Evolutionary conservation across 2,797 vertebrate species (phyloP), one percentile per base, ranked within the genome.

Genomic region (Dryobates pubescens): DNA sequence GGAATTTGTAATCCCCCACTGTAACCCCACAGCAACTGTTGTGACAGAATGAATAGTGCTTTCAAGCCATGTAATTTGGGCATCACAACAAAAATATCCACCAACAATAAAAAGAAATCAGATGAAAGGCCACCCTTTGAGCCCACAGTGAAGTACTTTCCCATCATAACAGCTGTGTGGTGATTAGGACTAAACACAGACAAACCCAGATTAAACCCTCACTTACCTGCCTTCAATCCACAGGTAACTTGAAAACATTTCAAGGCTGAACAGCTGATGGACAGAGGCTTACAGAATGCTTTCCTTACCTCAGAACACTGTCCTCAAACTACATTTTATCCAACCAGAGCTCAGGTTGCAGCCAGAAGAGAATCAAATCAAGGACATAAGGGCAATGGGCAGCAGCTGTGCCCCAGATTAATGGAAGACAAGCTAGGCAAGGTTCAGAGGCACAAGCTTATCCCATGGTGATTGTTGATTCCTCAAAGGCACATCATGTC

Each of bases 1-100:
- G 57, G 84, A 82, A 47, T 93, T 94, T 92, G n/a, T 83, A 83
- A 86, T 92, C 51, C 77, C 10, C 15, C 89, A 41, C 72, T 45
- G 29, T 86, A 96, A 92, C 18, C 20, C 24, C n/a, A 27, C 51
- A 63, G n/a, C 86, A 58, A 93, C 61, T 78, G 17, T 62, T 89
- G 88, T 82, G 51, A 88, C 17, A 69, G 59, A 91, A 87, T 19
- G 19, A 83, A 79, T 43, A 34, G 17, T 32, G 18, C 75, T 93
- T 86, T 79, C 36, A 67, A 77, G 38, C 27, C 62, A 30, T 36
- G 27, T n/a, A 54, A 65, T 91, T 72, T 27, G 82, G 53, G 54
- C 18, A 74, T 54, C 14, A 56, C 73, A 62, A 6, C 38, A 86
- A 58, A 88, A 82, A 32, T 17, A 78, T 27, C 9, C 56, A 84